Base-by-base conservation (phyloP, 2,113 vertebrate genomes). In the Scomber colias region DNA sequence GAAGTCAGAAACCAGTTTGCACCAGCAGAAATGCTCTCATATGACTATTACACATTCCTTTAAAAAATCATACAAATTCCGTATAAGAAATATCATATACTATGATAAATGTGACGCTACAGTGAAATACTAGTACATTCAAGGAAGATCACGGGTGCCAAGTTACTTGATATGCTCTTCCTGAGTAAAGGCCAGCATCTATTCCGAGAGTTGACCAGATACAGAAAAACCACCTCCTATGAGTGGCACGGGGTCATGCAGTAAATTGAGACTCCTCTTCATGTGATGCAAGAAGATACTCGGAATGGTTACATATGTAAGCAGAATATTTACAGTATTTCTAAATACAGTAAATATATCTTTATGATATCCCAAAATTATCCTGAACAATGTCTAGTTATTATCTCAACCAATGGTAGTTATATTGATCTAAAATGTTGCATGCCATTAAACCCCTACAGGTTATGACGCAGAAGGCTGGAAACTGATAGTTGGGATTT, bases 151-250 rank as follows among this genome's bases (percentile, higher is more conserved):
- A 54, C 17, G 31, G 63, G 46, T 83, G 75, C 89, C 54, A 70
- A 56, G 85, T 79, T 79, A 84, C 85, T 88, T 27, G 77, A 88
- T 86, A 88, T 87, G 89, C 72, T 79, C 63, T 45, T 85, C 71
- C 79, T 54, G 64, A 85, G 84, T 85, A 90, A 94, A 94, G 91
- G 90, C 81, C 90, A 92, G 56, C 69, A 59, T 93, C 94, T 95
- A 95, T 95, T 95, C 92, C 84, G 73, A 94, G 93, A 84, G 79
- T 44, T 80, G 81, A 86, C 88, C 87, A 71, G 82, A 87, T 90
- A 84, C 84, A 89, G 82, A 80, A 71, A 71, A 84, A 44, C 68
- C 55, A 49, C 70, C 72, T 84, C 62, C 71, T 83, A 77, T 53
- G 65, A 55, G 77, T 62, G 44, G 24, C 57, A 46, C 57, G 50